A percentile compares a stretch with the other conserved stretches of the same genome.
These are phyloP conservation scores for Alcis repandata DNA, from an alignment of 2,888 invertebrate species.

Conservation along the genomic window DNA sequence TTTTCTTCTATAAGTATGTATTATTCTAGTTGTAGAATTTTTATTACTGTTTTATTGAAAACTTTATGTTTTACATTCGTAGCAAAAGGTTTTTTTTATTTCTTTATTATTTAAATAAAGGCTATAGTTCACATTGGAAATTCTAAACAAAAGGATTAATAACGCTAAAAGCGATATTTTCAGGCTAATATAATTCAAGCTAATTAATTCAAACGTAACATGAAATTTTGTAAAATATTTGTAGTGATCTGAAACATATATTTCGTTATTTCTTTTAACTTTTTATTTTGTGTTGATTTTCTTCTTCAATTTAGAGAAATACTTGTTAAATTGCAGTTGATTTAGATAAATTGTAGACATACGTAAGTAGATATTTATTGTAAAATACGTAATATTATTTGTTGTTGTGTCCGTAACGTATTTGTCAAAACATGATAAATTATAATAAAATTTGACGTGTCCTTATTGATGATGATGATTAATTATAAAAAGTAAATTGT, in stretches of 20 bases:
- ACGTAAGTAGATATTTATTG: background rate
- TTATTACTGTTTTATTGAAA: background rate
- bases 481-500: background rate
- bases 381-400: background rate
- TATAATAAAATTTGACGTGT: background rate
- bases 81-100: background rate
- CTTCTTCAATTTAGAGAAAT: background rate
- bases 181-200: no score
- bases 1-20: slow-evolving; percentile 3
- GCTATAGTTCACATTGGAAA: no score
- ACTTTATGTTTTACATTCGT: background rate
- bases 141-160: no score
- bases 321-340: background rate
- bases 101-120: no score
- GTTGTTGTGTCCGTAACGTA: slow-evolving; percentile 10
- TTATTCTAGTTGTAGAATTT: background rate
- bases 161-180: no score
- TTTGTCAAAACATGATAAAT: background rate
- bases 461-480: background rate
- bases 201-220: background rate
- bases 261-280: background rate
- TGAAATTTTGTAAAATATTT: background rate
- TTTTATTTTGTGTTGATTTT: background rate
- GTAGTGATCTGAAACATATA: background rate
- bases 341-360: slow-evolving; percentile 1